Conservation (phyloP, 2,797 vertebrate genomes). For the Buceros bicornis region DNA sequence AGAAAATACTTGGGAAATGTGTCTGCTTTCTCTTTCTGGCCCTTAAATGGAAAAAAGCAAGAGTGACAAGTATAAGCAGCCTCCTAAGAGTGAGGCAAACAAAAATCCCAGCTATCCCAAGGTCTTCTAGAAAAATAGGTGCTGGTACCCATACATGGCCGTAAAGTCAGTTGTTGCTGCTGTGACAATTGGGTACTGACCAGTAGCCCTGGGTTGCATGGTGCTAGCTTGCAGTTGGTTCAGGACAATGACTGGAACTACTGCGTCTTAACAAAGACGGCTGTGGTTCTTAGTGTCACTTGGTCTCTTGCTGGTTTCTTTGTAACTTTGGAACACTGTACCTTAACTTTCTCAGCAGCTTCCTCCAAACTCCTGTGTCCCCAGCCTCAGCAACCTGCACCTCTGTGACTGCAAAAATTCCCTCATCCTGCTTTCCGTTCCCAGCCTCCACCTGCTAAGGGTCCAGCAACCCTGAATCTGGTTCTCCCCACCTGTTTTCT, state of each 20-base stretch:
- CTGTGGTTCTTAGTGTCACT: not conserved
- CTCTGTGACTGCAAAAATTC: not conserved
- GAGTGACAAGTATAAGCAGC: not conserved
- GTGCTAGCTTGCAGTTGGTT: not conserved
- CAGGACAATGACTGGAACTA: not conserved
- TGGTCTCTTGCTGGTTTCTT: not conserved
- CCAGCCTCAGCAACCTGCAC: not conserved
- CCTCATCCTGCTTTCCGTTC: not conserved
- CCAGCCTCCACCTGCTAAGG: not conserved
- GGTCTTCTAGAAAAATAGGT: not conserved
- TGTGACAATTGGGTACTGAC: not conserved
- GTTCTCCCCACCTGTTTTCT: not conserved
- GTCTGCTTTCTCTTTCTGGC: not conserved
- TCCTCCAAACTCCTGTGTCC: not conserved
- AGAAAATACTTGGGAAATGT: not conserved
- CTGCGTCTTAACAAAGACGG: not conserved
- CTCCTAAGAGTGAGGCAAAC: not conserved
- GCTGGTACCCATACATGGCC: not conserved
- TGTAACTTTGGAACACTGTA: not conserved
- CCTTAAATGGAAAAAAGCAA: not conserved
- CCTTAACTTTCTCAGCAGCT: not conserved
- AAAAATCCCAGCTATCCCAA: not conserved
- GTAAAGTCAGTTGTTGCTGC: not conserved
- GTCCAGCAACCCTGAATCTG: not conserved
- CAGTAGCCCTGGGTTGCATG: accelerated